Percentiles rank a stretch among this genome's conserved stretches.
Evolutionary conservation across 2,888 invertebrate species (phyloP).

Genomic region (Noctua comes): DNA sequence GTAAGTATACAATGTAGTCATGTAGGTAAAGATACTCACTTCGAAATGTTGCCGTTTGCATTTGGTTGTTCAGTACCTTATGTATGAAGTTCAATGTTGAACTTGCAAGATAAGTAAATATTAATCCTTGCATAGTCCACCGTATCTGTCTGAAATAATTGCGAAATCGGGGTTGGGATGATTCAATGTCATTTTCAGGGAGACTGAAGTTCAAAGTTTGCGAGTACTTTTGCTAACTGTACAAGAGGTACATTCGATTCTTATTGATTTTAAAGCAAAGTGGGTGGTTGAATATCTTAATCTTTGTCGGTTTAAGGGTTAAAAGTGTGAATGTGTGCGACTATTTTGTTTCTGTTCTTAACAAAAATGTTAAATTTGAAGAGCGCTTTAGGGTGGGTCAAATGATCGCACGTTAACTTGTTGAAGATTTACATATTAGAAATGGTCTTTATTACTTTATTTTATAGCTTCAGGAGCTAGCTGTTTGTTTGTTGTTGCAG

Average conservation of each 20-base stretch:
- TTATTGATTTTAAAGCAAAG: constrained; percentile 9
- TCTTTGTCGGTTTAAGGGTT: background rate
- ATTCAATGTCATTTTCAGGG: constrained; percentile 24
- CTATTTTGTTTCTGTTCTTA: constrained; percentile 64
- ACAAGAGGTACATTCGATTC: background rate
- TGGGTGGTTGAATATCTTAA: background rate
- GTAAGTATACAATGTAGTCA: background rate
- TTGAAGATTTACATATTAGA: constrained; percentile 34
- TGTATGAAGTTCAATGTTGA: constrained; percentile 35
- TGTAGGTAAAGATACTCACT: background rate
- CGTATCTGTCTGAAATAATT: constrained; percentile 10
- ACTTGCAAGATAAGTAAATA: constrained; percentile 41
- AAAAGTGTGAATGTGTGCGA: constrained; percentile 63
- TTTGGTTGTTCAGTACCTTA: background rate
- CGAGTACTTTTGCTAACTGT: background rate
- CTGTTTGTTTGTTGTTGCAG: too few species aligned
- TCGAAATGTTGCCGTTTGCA: background rate
- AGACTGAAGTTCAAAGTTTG: constrained; percentile 15
- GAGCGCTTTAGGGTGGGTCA: constrained; percentile 35
- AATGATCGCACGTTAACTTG: constrained; percentile 22
- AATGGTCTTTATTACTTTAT: constrained; percentile 29
- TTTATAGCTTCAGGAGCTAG: constrained; percentile 17
- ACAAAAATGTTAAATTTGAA: constrained; percentile 69
- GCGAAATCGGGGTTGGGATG: constrained; percentile 13
- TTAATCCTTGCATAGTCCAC: constrained; percentile 20